phyloP scores from a whole-genome alignment of 2,888 invertebrate genomes.

The Nomada flava region DNA sequence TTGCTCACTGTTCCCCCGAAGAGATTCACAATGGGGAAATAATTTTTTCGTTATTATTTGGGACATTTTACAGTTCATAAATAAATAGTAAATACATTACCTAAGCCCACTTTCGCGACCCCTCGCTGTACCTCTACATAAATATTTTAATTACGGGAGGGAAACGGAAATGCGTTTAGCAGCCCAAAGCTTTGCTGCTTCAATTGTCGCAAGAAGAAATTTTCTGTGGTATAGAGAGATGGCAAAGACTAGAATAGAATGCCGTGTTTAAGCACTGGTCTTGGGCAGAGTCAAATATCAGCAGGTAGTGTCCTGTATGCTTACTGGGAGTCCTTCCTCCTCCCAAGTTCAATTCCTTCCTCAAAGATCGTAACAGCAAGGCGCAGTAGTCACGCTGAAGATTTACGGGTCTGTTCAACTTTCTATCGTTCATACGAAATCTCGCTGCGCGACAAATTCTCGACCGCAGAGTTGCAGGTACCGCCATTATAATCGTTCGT shows the following conservation, averaged over 20 bases:
- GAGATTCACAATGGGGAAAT: no score
- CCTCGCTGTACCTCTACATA: no score
- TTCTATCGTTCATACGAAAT: constrained; percentile 47
- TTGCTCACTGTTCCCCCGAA: no score
- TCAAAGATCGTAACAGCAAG: constrained; percentile 58
- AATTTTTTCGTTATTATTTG: no score
- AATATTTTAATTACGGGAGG: no score
- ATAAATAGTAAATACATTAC: no score
- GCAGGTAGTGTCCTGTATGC: constrained; percentile 52
- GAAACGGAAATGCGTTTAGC: no score
- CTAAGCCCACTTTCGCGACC: no score
- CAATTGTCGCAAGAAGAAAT: no score
- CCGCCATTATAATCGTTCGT: constrained; percentile 67
- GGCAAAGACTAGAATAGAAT: not conserved
- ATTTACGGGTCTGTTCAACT: constrained; percentile 54
- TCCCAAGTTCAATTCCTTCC: constrained; percentile 47
- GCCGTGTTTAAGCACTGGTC: constrained; percentile 15
- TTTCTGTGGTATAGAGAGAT: not conserved
- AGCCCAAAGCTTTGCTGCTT: no score
- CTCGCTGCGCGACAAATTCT: constrained; percentile 73
- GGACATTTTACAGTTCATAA: no score
- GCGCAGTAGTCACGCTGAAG: constrained; percentile 23
- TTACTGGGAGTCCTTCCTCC: constrained; percentile 30
- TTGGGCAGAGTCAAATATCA: constrained; percentile 44
- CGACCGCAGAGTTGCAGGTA: constrained; percentile 76